Percentiles rank a stretch among this genome's conserved stretches.
phyloP scores from a whole-genome alignment of 2,113 vertebrate species.

The Neoarius graeffei region DNA sequence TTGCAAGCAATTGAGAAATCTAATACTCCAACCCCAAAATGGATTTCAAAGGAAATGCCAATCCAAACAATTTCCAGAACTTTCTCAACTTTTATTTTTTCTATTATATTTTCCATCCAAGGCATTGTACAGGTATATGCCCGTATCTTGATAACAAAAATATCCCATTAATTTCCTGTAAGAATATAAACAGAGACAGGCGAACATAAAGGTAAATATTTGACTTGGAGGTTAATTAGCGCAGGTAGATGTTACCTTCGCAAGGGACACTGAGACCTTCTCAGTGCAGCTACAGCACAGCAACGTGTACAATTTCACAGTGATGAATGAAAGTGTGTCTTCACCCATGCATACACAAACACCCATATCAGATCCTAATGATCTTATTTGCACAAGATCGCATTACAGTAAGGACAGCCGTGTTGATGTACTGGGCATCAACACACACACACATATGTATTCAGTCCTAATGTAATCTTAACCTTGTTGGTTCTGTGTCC shows the following conservation, averaged over 20 bases:
- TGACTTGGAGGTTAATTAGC: constrained; percentile 17
- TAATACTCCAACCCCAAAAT: background rate
- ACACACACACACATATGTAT: constrained; percentile 19
- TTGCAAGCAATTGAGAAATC: constrained; percentile 8
- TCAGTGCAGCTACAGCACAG: constrained; percentile 10
- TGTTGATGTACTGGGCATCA: constrained; percentile 23
- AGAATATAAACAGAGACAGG: constrained; percentile 19
- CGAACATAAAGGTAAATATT: constrained; percentile 41
- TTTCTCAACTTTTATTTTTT: constrained; percentile 2
- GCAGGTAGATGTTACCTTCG: constrained; percentile 24
- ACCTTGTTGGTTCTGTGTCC: constrained; percentile 37
- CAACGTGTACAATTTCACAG: constrained; percentile 27
- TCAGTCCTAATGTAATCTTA: constrained; percentile 37
- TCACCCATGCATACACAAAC: constrained; percentile 22
- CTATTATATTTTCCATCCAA: background rate
- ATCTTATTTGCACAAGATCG: constrained; percentile 45
- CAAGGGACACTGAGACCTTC: background rate
- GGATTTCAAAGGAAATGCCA: background rate
- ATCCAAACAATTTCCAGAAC: constrained; percentile 2
- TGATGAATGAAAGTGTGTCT: constrained; percentile 39
- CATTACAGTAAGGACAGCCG: constrained; percentile 16
- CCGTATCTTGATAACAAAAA: constrained; percentile 20
- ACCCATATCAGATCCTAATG: constrained; percentile 29
- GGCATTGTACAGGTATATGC: background rate
- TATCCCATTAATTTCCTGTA: constrained; percentile 45